A percentile compares a stretch with the other conserved stretches of the same genome.
Evolutionary conservation across 2,888 invertebrate species (phyloP).

Genomic region (Cryptocephalus moraei): DNA sequence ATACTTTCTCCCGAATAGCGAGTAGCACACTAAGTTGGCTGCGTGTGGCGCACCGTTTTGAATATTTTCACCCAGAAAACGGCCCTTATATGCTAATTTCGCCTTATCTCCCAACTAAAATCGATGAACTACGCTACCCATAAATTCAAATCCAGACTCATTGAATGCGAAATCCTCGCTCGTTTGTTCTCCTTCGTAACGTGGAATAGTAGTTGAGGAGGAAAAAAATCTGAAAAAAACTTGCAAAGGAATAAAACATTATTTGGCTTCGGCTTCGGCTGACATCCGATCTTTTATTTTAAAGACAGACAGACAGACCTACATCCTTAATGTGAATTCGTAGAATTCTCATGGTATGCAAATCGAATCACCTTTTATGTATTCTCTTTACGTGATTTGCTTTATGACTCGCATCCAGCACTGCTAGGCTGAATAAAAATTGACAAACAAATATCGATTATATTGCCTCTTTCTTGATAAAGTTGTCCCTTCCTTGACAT

Average conservation of each 20-base stretch:
- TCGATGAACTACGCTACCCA: constrained; percentile 24
- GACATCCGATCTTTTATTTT: too few relatives aligned
- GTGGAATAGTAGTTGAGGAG: too few relatives aligned
- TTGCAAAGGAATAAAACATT: too few relatives aligned
- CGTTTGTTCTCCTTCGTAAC: too few relatives aligned
- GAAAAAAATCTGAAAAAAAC: too few relatives aligned
- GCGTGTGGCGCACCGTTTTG: constrained; percentile 6
- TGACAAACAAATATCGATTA: constrained; percentile 7
- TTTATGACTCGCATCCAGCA: constrained; percentile 3
- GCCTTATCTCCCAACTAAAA: constrained; percentile 22
- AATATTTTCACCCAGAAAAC: background rate
- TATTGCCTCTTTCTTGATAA: constrained; percentile 3
- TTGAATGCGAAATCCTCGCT: constrained; percentile 22
- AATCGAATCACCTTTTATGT: too few relatives aligned
- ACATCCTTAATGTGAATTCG: too few relatives aligned
- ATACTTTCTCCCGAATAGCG: background rate
- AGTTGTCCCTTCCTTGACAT: background rate
- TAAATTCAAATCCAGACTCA: constrained; percentile 24
- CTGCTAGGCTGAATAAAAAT: constrained; percentile 4
- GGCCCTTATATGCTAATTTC: constrained; percentile 23
- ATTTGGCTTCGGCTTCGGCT: too few relatives aligned
- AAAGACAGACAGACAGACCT: too few relatives aligned
- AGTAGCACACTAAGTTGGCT: constrained; percentile 5
- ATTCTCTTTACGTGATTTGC: background rate
- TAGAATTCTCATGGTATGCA: too few relatives aligned